These are phyloP conservation scores for Hydropsyche tenuis DNA, from an alignment of 1,140 invertebrate genomes.

Conservation along the genomic window DNA sequence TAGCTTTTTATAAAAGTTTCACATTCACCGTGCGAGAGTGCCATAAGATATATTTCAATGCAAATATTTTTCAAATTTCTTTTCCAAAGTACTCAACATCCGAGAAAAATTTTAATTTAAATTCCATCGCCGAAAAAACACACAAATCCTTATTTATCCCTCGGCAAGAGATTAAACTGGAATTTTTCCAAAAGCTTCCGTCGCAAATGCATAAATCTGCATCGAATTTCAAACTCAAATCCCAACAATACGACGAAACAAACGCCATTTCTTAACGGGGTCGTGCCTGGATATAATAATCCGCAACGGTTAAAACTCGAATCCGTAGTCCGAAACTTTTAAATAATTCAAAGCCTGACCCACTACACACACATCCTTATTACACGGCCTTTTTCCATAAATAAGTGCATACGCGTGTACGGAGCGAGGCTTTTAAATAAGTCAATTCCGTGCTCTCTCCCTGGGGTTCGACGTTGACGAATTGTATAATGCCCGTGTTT, in stretches of 20 bases:
- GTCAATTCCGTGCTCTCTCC: no score
- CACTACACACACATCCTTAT: neutral
- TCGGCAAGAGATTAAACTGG: no score
- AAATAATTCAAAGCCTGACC: neutral
- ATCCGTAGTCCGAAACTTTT: neutral
- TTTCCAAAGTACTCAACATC: no score
- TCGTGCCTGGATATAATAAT: neutral
- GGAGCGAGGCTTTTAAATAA: no score
- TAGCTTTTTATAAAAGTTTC: no score
- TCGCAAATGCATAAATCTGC: neutral
- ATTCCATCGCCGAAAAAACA: neutral
- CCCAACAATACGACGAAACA: neutral
- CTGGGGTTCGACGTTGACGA: no score
- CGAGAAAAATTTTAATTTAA: no score
- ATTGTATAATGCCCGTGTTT: no score
- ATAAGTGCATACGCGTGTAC: neutral
- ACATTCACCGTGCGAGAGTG: no score
- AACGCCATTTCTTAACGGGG: slow-evolving; percentile 7
- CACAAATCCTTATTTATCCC: no score
- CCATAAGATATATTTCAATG: no score
- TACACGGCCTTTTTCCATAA: neutral
- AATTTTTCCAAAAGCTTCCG: neutral
- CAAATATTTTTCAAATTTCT: no score
- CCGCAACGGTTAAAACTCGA: neutral
- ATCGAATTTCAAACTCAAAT: neutral